These are phyloP conservation scores for Urophycis tenuis DNA, from an alignment of 2,797 vertebrate species.

Conservation along the genomic window DNA sequence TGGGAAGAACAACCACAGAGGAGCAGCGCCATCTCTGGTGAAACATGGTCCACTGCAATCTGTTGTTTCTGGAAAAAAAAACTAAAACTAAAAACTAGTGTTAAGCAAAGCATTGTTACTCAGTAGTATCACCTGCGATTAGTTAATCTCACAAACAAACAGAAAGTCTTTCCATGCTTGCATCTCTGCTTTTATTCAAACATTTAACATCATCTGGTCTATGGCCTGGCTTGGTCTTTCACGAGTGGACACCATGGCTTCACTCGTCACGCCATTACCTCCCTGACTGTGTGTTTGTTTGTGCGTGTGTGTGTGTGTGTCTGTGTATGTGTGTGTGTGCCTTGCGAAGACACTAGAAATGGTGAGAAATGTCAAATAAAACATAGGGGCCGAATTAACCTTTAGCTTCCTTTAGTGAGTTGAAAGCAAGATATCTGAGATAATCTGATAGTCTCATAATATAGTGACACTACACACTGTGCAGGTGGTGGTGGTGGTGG, in stretches of 20 bases:
- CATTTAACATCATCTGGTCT: not conserved
- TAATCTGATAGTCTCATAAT: too few relatives aligned
- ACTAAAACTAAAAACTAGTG: too few relatives aligned
- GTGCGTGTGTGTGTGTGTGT: not conserved
- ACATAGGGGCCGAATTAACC: too few relatives aligned
- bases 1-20: not conserved
- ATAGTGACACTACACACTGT: too few relatives aligned
- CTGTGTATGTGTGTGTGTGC: too few relatives aligned
- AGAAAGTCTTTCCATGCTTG: not conserved
- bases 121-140: not conserved
- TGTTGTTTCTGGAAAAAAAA: too few relatives aligned
- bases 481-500: too few relatives aligned
- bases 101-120: not conserved
- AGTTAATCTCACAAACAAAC: not conserved
- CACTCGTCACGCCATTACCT: too few relatives aligned
- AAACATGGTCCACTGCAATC: not conserved
- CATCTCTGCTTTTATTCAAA: not conserved
- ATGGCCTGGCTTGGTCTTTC: not conserved
- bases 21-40: not conserved
- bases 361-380: too few relatives aligned
- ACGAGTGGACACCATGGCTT: not conserved
- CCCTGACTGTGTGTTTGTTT: not conserved
- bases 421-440: too few relatives aligned
- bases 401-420: too few relatives aligned
- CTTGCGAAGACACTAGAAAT: too few relatives aligned